These are phyloP conservation scores for Sciurus carolinensis DNA, from an alignment of 2,797 vertebrate genomes.

Conservation along the genomic window DNA sequence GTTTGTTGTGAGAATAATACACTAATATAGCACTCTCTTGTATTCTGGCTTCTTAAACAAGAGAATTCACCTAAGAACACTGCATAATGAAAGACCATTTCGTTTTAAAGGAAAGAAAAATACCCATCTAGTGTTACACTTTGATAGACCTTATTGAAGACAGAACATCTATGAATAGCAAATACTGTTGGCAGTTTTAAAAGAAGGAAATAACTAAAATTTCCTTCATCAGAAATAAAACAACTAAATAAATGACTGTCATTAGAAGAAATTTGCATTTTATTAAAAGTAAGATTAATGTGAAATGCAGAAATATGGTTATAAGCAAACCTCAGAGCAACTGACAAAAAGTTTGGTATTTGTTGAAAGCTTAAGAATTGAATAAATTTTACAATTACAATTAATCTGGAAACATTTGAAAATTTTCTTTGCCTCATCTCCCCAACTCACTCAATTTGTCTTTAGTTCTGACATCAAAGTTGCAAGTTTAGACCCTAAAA, in stretches of 20 bases:
- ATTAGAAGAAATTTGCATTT: conserved; percentile 53
- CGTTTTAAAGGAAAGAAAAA: conserved; percentile 85
- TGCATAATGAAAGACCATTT: conserved; percentile 89
- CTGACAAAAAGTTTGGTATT: conserved; percentile 70
- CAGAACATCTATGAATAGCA: conserved; percentile 79
- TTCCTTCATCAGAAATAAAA: conserved; percentile 66
- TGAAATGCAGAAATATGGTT: conserved; percentile 43
- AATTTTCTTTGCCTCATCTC: background rate
- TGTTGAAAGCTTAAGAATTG: conserved; percentile 59
- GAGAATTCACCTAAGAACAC: conserved; percentile 91
- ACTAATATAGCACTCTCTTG: conserved; percentile 91
- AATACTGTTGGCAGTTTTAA: conserved; percentile 79
- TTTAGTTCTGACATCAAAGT: conserved; percentile 51
- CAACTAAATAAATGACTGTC: conserved; percentile 37
- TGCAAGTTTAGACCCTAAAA: background rate
- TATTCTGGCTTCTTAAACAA: conserved; percentile 91
- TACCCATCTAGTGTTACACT: conserved; percentile 87
- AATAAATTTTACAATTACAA: conserved; percentile 12
- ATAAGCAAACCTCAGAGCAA: conserved; percentile 33
- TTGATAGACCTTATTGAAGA: conserved; percentile 87
- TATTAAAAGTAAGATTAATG: conserved; percentile 20
- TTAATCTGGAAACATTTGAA: conserved; percentile 37
- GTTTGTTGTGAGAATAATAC: conserved; percentile 93
- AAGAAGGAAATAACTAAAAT: conserved; percentile 74
- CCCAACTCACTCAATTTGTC: background rate